Percentiles rank a stretch among this genome's conserved stretches.
phyloP scores from a whole-genome alignment of 2,797 vertebrate species.

The Trematomus bernacchii region DNA sequence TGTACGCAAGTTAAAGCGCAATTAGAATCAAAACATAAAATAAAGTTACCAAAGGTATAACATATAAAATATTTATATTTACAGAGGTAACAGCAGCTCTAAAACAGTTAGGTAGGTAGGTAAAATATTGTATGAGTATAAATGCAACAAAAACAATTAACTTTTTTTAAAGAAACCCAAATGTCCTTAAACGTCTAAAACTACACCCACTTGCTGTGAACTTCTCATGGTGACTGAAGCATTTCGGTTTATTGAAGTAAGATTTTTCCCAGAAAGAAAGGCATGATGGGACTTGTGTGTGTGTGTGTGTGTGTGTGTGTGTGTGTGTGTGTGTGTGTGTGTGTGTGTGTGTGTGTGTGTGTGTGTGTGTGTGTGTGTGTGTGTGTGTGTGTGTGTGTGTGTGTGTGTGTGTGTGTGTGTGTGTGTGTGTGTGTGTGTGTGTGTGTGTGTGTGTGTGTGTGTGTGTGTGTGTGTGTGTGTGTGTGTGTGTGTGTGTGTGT shows the following conservation, averaged over 20 bases:
- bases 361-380: background rate
- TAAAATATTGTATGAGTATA: no score
- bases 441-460: no score
- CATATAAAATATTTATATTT: no score
- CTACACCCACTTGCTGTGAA: background rate
- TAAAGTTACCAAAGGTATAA: no score
- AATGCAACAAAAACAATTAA: no score
- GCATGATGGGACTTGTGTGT: slow-evolving; percentile 41
- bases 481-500: no score
- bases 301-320: background rate
- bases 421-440: slow-evolving; percentile 1
- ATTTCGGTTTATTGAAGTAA: slow-evolving; percentile 15
- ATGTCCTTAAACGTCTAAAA: background rate
- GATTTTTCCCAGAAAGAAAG: slow-evolving; percentile 20
- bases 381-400: background rate
- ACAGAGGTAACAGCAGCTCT: no score
- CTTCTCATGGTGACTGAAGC: no score
- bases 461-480: no score
- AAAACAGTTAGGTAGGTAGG: no score
- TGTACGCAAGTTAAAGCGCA: background rate
- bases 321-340: background rate
- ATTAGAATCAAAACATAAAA: no score
- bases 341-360: background rate
- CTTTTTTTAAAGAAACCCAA: background rate
- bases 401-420: slow-evolving; percentile 1